A percentile compares a stretch with the other conserved stretches of the same genome.
phyloP scores from a whole-genome alignment of 2,797 vertebrate species.

The Echeneis naucrates region DNA sequence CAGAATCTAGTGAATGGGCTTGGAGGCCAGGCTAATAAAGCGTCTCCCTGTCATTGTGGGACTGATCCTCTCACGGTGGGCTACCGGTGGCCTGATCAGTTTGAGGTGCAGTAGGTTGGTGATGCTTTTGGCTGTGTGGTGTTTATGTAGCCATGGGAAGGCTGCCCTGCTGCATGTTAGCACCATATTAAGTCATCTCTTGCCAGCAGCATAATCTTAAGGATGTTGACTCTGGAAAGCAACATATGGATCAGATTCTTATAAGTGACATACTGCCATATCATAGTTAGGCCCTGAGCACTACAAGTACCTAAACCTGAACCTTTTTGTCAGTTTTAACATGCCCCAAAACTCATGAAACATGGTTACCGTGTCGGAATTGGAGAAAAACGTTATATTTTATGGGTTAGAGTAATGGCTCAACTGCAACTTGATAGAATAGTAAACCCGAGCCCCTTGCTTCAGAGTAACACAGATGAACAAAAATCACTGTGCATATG shows the following conservation, averaged over 20 bases:
- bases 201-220: conserved; percentile 70
- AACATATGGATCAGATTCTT: conserved; percentile 27
- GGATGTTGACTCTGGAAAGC: conserved; percentile 66
- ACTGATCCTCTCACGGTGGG: conserved; percentile 33
- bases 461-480: no score
- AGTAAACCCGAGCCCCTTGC: no score
- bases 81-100: conserved; percentile 58
- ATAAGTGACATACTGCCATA: conserved; percentile 15
- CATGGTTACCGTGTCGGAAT: no score
- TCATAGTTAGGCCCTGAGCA: no score
- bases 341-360: no score
- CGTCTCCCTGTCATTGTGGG: conserved; percentile 53
- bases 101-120: conserved; percentile 36
- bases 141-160: conserved; percentile 67
- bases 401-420: no score
- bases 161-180: conserved; percentile 68
- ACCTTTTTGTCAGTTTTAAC: no score
- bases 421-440: no score
- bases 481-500: no score
- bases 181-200: conserved; percentile 69
- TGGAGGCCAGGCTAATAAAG: conserved; percentile 48
- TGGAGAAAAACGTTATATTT: no score
- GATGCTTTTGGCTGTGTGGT: conserved; percentile 47
- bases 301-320: no score
- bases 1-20: conserved; percentile 45